Base-by-base conservation (phyloP, 2,113 vertebrate genomes). In the Xiphophorus maculatus region DNA sequence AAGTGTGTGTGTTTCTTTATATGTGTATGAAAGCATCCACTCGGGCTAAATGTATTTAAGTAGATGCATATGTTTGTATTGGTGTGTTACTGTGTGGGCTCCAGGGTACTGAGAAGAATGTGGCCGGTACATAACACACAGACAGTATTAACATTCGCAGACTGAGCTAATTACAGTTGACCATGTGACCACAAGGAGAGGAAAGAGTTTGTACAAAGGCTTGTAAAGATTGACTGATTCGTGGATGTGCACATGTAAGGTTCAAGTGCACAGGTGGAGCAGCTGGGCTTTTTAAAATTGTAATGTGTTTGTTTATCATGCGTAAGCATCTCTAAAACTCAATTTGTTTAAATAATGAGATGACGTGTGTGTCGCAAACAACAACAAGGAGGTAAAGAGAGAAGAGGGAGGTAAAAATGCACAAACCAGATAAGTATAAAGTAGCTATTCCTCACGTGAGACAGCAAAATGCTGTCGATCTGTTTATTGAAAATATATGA, bases 1-100 rank as follows among this genome's bases (percentile, higher is more conserved):
- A 32, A 69, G 30, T 63, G 69, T 68, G 86, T 61, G 40, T 73
- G 69, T 80, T 74, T 81, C 30, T 67, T 40, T 81, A 40, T 63
- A 13, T 66, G 58, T 83, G 80, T 76, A 72, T 66, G 42, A 77
- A 76, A 64, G 66, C 60, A 73, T 61, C 42, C 77, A 65, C 48
- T 63, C 8, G 32, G 25, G 44, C 32, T 44, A 37, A 51, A 61
- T 79, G 37, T 63, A 68, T 77, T 64, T 60, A 5, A 67, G 32
- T 29, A 29, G 27, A 42, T 32, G 2, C 51, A 14, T 15, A 35
- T 1, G 64, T 25, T 30, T 48, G 65, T 29, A 22, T 25, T 32
- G 27, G 5, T 44, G 64, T 69, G 63, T 58, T n/a, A n/a, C 25
- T 58, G 51, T 58, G 22, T n/a, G 51, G 70, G 44, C 14, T 30